Evolutionary conservation across 1,140 invertebrate species (phyloP).

Genomic region (Aphelenchoides fujianensis): DNA sequence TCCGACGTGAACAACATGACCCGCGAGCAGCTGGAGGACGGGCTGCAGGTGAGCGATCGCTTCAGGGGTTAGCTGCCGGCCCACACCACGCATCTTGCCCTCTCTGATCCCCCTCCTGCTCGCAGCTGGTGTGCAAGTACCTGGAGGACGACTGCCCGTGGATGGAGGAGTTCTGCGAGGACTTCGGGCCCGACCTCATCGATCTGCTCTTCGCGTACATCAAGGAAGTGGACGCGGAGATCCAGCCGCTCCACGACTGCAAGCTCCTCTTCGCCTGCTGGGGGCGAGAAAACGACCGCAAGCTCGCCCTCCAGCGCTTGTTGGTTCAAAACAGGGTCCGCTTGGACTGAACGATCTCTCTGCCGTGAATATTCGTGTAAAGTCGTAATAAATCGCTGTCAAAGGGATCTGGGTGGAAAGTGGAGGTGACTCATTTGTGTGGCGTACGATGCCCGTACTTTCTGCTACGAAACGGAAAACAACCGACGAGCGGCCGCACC

Average conservation of each 20-base stretch:
- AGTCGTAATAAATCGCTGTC: no score
- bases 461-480: no score
- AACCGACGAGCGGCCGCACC: no score
- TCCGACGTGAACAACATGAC: constrained; percentile 5
- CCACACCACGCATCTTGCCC: no score
- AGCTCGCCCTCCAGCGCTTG: neutral
- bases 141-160: neutral
- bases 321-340: neutral
- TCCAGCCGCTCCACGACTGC: constrained; percentile 7
- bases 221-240: constrained; percentile 8
- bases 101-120: no score
- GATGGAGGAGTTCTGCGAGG: neutral
- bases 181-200: neutral
- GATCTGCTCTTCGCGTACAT: constrained; percentile 1
- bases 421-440: no score
- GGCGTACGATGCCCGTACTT: no score
- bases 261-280: constrained; percentile 1
- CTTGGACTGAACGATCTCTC: neutral
- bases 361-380: neutral
- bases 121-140: neutral
- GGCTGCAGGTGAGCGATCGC: neutral
- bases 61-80: neutral
- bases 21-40: neutral
- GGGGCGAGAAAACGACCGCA: neutral
- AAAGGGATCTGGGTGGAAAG: no score